Percentiles rank a stretch among this genome's conserved stretches.
phyloP scores from a whole-genome alignment of 2,113 vertebrate species.

The Antennarius striatus region DNA sequence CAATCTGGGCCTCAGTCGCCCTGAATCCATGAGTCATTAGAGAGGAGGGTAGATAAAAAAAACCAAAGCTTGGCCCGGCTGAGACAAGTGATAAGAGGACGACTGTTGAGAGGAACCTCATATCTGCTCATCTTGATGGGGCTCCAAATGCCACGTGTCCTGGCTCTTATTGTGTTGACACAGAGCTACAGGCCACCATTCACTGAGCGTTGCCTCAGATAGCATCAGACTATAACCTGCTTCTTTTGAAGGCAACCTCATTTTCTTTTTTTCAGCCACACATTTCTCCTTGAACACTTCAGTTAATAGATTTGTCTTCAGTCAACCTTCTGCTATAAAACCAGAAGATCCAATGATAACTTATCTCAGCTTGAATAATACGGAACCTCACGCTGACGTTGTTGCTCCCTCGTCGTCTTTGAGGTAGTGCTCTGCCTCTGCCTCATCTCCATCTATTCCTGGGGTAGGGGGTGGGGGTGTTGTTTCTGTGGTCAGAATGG shows the following conservation, averaged over 20 bases:
- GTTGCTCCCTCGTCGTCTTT: constrained; percentile 23
- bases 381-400: constrained; percentile 15
- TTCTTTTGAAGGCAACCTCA: constrained; percentile 59
- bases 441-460: constrained; percentile 22
- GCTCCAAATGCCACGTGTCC: constrained; percentile 60
- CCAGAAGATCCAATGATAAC: constrained; percentile 26
- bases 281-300: constrained; percentile 22
- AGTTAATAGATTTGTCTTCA: constrained; percentile 21
- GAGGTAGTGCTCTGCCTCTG: constrained; percentile 26
- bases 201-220: constrained; percentile 50
- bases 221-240: constrained; percentile 68
- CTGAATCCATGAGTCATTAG: constrained; percentile 49
- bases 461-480: constrained; percentile 12
- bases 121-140: constrained; percentile 67
- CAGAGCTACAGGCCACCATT: constrained; percentile 49
- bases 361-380: constrained; percentile 15
- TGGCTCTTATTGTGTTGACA: constrained; percentile 62
- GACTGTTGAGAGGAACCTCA: constrained; percentile 37
- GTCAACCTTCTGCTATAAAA: constrained; percentile 28
- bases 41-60: constrained; percentile 35
- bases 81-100: constrained; percentile 43
- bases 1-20: constrained; percentile 16
- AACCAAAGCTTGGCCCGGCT: constrained; percentile 6
- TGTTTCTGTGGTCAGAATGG: constrained; percentile 60
- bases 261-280: constrained; percentile 37